Evolutionary conservation across 2,797 vertebrate genomes (phyloP), one percentile per base, ranked within the genome.

Genomic region (Vultur gryphus): DNA sequence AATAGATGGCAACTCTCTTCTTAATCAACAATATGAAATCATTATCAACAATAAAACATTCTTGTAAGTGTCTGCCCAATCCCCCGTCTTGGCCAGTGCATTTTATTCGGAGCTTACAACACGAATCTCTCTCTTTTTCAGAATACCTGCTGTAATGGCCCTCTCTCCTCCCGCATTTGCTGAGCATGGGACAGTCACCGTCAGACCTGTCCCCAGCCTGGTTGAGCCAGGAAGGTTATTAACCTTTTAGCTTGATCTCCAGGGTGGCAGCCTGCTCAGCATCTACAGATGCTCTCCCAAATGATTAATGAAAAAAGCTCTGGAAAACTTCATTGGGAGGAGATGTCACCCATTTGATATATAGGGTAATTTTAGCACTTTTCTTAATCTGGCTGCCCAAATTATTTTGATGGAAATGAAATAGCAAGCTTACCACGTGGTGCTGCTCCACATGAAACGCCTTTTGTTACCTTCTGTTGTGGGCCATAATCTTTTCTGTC

Each of bases 221-320:
- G 28, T 5, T 25, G 18, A 72, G 13, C 28, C 37, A 46, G 43
- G 11, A 77, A 54, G 26, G 26, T 65, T 51, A 20, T 69, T 85
- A 81, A 71, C 9, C 29, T 46, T 81, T 89, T 26, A 71, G 18
- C 16, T n/a, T 52, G 13, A 51, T 21, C 24, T 61, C 16, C 54
- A 59, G 31, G 19, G 14, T 41, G 54, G 49, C 62, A 84, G n/a
- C 48, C 64, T 77, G n/a, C 39, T 95, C 66, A 89, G 73, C 55
- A 58, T 43, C 66, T 77, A 9, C 28, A 55, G n/a, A 93, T 92
- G 80, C 49, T 88, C 23, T 97, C 76, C 78, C 84, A 95, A 76
- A 62, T 16, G 10, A 52, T 71, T 95, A 52, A 90, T 41, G 41
- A 80, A 78, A 37, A 91, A 84, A 96, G 2, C 23, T 64, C 71